Base-by-base conservation (phyloP, 2,797 vertebrate species). In the Rhadinocentrus ornatus region DNA sequence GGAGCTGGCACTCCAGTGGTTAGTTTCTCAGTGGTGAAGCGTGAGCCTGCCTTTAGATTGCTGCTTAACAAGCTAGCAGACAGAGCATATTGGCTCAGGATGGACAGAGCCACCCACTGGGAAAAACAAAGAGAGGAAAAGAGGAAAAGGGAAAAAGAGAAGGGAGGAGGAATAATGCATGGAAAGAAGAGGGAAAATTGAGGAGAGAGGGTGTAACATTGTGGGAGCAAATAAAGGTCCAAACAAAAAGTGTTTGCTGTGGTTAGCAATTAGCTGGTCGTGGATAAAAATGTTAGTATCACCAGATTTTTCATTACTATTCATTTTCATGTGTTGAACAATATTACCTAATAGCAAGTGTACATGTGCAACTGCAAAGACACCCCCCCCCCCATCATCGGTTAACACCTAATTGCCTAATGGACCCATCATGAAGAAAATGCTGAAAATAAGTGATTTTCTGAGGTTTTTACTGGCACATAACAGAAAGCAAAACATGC, bases 41-140 rank as follows among this genome's bases (percentile, higher is more conserved):
- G 92, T 93, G 92, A 92, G 89, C 75, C 89, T 93, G 92, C 89
- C 91, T 93, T 93, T 93, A 93, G 91, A 93, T 93, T 93, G 91
- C 91, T 93, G 89, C 92, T 93, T 93, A 93, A 92, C 91, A 89
- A 92, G 82, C 80, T 84, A 73, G 84, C 89, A 92, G 88, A 88
- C 88, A 83, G 89, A 85, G 86, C 86, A 91, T 91, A 91, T 92
- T 92, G 88, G 90, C 90, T 89, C 83, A 80, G 87, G 88, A 85
- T 82, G 88, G 86, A 88, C 87, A 66, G 80, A 79, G 75, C 75
- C 80, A 50, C 88, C 90, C 85, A 15, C 78, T 78, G 90, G 89
- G 87, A 89, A 75, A 66, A 68, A 75, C 29, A 56, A 48, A 61
- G 62, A 44, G 39, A 50, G 63, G 34, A 22, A 41, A 26, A 35